phyloP scores from a whole-genome alignment of 2,797 vertebrate genomes.

The Fringilla coelebs region DNA sequence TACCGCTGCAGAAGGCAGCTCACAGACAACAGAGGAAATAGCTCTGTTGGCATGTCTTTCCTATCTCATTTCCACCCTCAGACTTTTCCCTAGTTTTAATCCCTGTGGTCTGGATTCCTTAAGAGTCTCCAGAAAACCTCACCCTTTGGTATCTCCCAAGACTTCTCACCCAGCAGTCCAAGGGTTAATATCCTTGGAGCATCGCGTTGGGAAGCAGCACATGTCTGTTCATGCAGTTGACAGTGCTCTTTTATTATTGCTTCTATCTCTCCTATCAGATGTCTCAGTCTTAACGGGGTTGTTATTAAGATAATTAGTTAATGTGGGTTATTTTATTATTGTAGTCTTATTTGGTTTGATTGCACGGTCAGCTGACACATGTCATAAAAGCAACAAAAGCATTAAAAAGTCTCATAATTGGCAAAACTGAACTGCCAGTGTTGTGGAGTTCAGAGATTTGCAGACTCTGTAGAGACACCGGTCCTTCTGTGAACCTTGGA shows the following conservation, averaged over 20 bases:
- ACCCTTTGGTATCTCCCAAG: not conserved
- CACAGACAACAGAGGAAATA: not conserved
- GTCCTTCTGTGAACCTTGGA: constrained; percentile 10
- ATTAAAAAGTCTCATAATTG: constrained; percentile 33
- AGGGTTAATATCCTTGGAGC: constrained; percentile 19
- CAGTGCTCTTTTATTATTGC: constrained; percentile 29
- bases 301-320: constrained; percentile 71
- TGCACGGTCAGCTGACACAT: constrained; percentile 27
- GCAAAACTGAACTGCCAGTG: constrained; percentile 23
- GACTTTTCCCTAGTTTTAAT: not conserved
- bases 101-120: not conserved
- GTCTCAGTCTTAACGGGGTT: constrained; percentile 55
- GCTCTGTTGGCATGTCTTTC: not conserved
- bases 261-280: constrained; percentile 51
- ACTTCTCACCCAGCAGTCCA: not conserved
- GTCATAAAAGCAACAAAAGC: constrained; percentile 32
- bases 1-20: not conserved
- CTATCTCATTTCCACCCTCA: not conserved
- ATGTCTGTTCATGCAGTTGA: constrained; percentile 2
- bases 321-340: constrained; percentile 54
- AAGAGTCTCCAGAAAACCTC: not conserved
- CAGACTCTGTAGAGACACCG: not conserved
- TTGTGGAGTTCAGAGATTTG: not conserved
- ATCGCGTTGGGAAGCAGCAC: not conserved
- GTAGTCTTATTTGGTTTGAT: constrained; percentile 58